Percentiles rank a stretch among this genome's conserved stretches.
Conservation (phyloP, 1,140 invertebrate species). For the Coptotermes formosanus region DNA sequence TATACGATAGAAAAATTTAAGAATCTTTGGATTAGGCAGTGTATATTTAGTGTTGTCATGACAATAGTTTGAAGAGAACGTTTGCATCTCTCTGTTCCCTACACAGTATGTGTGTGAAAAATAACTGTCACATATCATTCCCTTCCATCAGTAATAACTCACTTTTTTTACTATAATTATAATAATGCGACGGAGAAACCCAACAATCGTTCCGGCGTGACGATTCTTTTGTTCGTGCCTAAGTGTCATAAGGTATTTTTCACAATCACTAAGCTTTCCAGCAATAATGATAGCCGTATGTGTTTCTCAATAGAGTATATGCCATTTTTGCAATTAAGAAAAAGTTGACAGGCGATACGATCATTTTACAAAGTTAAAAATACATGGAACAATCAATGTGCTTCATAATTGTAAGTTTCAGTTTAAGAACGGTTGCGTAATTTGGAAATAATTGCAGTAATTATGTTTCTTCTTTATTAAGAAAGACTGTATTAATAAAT, state of each 20-base stretch:
- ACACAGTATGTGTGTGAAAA: not conserved
- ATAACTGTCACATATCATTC: constrained; percentile 2
- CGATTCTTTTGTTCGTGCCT: not conserved
- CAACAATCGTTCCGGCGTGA: not conserved
- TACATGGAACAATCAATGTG: not conserved
- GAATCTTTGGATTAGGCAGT: not conserved
- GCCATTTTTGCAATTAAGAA: not conserved
- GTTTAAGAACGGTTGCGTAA: not conserved
- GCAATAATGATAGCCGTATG: not conserved
- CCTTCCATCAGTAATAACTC: not conserved
- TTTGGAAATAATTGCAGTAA: not conserved
- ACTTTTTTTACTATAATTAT: not conserved
- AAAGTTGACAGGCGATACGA: not conserved
- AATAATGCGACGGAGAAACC: not conserved
- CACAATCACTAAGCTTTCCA: not conserved
- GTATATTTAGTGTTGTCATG: not conserved
- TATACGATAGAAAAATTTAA: not conserved
- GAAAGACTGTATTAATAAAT: not conserved
- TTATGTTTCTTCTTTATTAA: not conserved
- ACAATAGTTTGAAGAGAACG: not conserved
- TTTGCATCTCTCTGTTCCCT: not conserved
- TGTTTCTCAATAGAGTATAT: not conserved
- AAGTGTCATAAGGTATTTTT: not conserved
- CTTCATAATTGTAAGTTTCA: not conserved
- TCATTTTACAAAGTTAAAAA: not conserved